These are phyloP conservation scores for Volucella zonaria DNA, from an alignment of 2,888 invertebrate genomes.

Conservation along the genomic window DNA sequence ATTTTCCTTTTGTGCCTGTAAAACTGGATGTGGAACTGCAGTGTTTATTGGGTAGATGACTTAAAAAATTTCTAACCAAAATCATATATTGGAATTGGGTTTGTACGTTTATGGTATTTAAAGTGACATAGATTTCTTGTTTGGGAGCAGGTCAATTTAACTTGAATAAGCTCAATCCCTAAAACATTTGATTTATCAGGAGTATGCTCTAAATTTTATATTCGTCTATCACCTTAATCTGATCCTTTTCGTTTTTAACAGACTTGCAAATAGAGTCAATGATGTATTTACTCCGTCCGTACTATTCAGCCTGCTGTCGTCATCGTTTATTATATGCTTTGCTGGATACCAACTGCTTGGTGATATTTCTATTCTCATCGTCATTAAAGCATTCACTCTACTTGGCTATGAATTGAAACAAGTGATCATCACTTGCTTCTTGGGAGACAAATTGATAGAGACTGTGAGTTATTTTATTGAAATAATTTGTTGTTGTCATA, in stretches of 20 bases:
- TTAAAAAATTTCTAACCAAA: too few species aligned
- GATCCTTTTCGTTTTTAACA: constrained; percentile 20
- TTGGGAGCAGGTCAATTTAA: too few species aligned
- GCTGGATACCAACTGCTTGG: constrained; percentile 70
- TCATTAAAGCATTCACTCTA: constrained; percentile 50
- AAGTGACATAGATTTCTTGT: too few species aligned
- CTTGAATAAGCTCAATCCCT: too few species aligned
- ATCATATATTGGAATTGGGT: not conserved
- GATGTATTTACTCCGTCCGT: constrained; percentile 70
- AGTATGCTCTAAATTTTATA: too few species aligned
- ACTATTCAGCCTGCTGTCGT: constrained; percentile 69
- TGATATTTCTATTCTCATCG: constrained; percentile 43
- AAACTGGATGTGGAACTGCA: too few species aligned
- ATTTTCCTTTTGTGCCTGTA: too few species aligned
- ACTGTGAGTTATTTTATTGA: constrained; percentile 47
- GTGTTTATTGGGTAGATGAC: too few species aligned
- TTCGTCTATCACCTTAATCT: too few species aligned
- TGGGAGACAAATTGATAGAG: constrained; percentile 71
- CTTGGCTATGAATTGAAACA: constrained; percentile 74
- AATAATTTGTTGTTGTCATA: not conserved
- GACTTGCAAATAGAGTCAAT: constrained; percentile 70
- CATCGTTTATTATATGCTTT: constrained; percentile 74
- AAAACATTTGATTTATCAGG: too few species aligned
- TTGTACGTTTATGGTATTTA: not conserved
- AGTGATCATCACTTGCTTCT: constrained; percentile 72